Evolutionary conservation across 35 echinoderm and acorn worm species (phyloP), one percentile per base, ranked within the genome.

Genomic region (Eucidaris tribuloides): DNA sequence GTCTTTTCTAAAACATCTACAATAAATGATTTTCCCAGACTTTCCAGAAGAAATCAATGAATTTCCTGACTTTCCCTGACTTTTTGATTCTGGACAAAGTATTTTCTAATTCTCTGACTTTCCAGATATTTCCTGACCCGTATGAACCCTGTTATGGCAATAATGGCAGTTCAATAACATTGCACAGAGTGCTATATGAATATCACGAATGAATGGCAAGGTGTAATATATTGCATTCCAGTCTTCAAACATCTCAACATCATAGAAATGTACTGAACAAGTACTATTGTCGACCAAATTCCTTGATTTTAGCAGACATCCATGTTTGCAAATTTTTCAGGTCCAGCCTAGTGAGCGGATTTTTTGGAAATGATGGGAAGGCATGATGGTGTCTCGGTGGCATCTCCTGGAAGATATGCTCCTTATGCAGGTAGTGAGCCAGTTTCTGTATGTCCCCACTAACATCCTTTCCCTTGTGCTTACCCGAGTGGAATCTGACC

Each of bases 271-370:
- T 9, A 52, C 9, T n/a, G n/a, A 52, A 52, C 9, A 52, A 52
- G 9, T 11, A 52, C 48, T 52, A 52, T 68, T 68, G 19, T 1
- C 52, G 35, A 32, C 19, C 45, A 71, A 85, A 71, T 11, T 85
- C 83, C 32, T 85, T 77, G 18, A 85, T 42, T 49, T 85, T 77
- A 25, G 38, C 11, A 22, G 29, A 45, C 59, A 83, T 58, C 87
- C 87, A 89, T 45, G 43, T 15, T 24, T 42, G 31, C 29, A 89
- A 46, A 5, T 72, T 56, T 0, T 49, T 42, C 5, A 79, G 79
- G 49, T 89, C 45, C 30, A 89, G 63, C 34, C 35, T 89, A 24
- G 62, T 30, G 5, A 89, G 79, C 3, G 89, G 89, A 86, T 80
- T 92, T 13, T 37, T 80, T 31, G 39, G 5, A 70, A 88, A 88